Percentiles rank a stretch among this genome's conserved stretches.
These are phyloP conservation scores for Colostygia pectinataria DNA, from an alignment of 2,888 invertebrate species.

Conservation along the genomic window DNA sequence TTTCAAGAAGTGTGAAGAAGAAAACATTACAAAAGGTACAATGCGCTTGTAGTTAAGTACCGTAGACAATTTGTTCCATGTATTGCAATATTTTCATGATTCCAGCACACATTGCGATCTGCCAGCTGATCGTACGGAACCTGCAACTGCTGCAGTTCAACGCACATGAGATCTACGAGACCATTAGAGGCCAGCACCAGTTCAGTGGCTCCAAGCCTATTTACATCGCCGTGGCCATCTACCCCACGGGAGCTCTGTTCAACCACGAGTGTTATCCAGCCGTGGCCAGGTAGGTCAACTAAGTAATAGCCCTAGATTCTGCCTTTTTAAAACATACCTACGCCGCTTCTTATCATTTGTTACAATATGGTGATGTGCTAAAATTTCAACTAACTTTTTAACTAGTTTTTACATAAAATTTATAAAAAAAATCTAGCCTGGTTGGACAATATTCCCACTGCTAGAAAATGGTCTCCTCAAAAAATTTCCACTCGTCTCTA, in stretches of 20 bases:
- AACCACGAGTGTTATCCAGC: slow-evolving; percentile 93
- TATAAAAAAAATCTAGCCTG: too few relatives aligned
- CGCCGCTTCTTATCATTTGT: too few relatives aligned
- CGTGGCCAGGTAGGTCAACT: slow-evolving; percentile 84
- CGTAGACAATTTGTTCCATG: background rate
- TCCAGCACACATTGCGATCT: slow-evolving; percentile 70
- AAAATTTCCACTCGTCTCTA: too few relatives aligned
- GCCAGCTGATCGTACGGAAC: slow-evolving; percentile 86
- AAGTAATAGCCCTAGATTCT: too few relatives aligned
- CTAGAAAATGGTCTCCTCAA: too few relatives aligned
- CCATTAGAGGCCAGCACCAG: slow-evolving; percentile 78
- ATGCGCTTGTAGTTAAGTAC: too few relatives aligned
- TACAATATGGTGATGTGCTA: too few relatives aligned
- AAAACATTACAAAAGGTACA: slow-evolving; percentile 52
- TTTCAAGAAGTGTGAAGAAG: slow-evolving; percentile 72
- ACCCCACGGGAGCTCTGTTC: slow-evolving; percentile 89
- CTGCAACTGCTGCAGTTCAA: slow-evolving; percentile 92
- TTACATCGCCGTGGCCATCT: slow-evolving; percentile 88
- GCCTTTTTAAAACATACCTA: too few relatives aligned
- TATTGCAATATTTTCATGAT: slow-evolving; percentile 15
- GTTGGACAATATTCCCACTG: too few relatives aligned
- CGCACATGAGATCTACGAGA: slow-evolving; percentile 92
- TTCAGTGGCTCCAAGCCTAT: slow-evolving; percentile 78
- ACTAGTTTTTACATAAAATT: too few relatives aligned
- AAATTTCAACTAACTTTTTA: too few relatives aligned